Percentiles rank a stretch among this genome's conserved stretches.
Evolutionary conservation across 2,888 invertebrate species (phyloP).

Genomic region (Archips xylosteana): DNA sequence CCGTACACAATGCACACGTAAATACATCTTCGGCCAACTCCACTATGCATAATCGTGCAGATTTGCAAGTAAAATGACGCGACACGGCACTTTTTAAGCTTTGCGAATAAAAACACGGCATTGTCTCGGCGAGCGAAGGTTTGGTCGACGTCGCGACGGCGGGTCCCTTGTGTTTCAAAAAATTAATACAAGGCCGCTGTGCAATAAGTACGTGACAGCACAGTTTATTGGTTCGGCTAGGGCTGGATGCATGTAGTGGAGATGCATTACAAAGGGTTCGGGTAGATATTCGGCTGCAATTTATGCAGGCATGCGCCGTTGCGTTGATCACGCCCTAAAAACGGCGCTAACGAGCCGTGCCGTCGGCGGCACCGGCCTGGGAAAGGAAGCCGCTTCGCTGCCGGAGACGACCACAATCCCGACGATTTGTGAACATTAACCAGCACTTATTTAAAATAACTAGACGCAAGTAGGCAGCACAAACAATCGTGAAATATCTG

Average conservation of each 20-base stretch:
- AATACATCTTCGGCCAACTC: conserved; percentile 74
- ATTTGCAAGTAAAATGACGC: conserved; percentile 82
- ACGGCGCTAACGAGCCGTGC: conserved; percentile 74
- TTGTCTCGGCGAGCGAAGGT: conserved; percentile 63
- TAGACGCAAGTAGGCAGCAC: not conserved
- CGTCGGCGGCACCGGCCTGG: conserved; percentile 63
- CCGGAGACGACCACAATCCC: conserved; percentile 58
- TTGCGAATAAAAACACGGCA: conserved; percentile 72
- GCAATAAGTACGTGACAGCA: conserved; percentile 52
- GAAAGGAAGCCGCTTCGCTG: conserved; percentile 68
- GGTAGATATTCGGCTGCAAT: conserved; percentile 68
- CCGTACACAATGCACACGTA: conserved; percentile 76
- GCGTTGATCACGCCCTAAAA: conserved; percentile 82
- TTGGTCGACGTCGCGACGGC: conserved; percentile 50
- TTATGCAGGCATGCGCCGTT: conserved; percentile 80
- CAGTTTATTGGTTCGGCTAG: conserved; percentile 29
- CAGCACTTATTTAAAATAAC: conserved; percentile 7
- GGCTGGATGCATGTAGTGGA: conserved; percentile 37
- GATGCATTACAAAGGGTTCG: conserved; percentile 55
- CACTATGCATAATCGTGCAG: conserved; percentile 77
- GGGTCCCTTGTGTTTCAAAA: conserved; percentile 57
- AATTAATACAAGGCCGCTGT: conserved; percentile 68
- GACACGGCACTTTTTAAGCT: conserved; percentile 76
- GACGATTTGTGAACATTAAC: conserved; percentile 52
- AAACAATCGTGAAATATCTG: not conserved